These are phyloP conservation scores for Arge pagana DNA, from an alignment of 2,888 invertebrate species.

Conservation along the genomic window DNA sequence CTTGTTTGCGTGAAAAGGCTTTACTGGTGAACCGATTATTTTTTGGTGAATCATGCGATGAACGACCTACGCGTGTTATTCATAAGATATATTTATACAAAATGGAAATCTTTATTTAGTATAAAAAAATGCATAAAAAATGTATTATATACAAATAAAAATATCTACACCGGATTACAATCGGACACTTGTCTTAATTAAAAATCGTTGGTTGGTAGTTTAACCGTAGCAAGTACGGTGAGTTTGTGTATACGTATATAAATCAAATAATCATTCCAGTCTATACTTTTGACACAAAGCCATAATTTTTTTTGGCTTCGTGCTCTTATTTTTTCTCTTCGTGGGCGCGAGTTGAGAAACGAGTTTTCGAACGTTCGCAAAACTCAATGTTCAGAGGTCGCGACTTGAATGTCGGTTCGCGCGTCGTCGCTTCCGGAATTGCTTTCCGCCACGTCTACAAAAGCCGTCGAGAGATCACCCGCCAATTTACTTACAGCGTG, in stretches of 20 bases:
- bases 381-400: neutral
- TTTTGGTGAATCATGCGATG: no score
- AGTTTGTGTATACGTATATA: no score
- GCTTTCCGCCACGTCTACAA: conserved; percentile 85
- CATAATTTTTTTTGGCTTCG: neutral
- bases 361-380: neutral
- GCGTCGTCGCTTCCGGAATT: conserved; percentile 62
- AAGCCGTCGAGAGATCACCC: conserved; percentile 82
- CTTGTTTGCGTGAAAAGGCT: no score
- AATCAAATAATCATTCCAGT: conserved; percentile 1
- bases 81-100: no score
- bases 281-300: conserved; percentile 12
- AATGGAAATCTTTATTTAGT: conserved; percentile 48
- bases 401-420: conserved; percentile 10
- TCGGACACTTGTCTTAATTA: conserved; percentile 3
- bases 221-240: no score
- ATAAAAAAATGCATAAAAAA: conserved; percentile 44
- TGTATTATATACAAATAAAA: conserved; percentile 49
- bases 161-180: conserved; percentile 44
- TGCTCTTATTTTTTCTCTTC: neutral
- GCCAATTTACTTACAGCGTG: conserved; percentile 76
- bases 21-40: no score
- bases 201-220: neutral
- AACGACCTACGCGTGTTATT: no score
- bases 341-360: neutral